These are phyloP conservation scores for Galemys pyrenaicus DNA, from an alignment of 2,113 vertebrate genomes.

Conservation along the genomic window DNA sequence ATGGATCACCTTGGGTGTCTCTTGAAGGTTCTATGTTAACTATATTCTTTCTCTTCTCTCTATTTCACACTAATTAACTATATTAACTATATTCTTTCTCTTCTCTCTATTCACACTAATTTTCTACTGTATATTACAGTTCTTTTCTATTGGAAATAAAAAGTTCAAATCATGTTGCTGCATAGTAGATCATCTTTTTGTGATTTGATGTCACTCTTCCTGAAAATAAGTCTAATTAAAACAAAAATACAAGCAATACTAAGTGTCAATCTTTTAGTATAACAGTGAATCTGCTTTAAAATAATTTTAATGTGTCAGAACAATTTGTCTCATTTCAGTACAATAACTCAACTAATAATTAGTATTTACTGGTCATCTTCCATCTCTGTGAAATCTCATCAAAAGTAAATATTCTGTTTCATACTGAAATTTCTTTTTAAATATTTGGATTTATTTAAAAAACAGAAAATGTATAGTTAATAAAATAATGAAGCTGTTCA, in stretches of 20 bases:
- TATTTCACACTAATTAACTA: too few relatives aligned
- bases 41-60: too few relatives aligned
- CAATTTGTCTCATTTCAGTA: constrained; percentile 65
- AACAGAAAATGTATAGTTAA: constrained; percentile 32
- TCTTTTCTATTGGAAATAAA: neutral
- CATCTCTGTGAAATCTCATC: constrained; percentile 48
- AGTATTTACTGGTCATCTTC: constrained; percentile 37
- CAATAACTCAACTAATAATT: constrained; percentile 64
- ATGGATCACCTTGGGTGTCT: too few relatives aligned
- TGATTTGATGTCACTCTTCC: constrained; percentile 27
- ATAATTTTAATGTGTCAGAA: constrained; percentile 58
- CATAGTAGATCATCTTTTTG: constrained; percentile 32
- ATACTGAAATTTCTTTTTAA: constrained; percentile 58
- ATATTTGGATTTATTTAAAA: constrained; percentile 14
- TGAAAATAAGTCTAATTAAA: constrained; percentile 70
- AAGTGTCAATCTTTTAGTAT: constrained; percentile 53
- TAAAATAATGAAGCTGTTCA: neutral
- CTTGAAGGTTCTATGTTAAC: too few relatives aligned
- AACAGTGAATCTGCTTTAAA: constrained; percentile 46
- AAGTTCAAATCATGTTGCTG: constrained; percentile 40
- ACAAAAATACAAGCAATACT: constrained; percentile 34
- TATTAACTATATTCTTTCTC: too few relatives aligned
- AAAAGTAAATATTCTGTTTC: constrained; percentile 37
- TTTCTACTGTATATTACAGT: too few relatives aligned
- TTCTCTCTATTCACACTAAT: too few relatives aligned